Evolutionary conservation across 2,888 invertebrate genomes (phyloP).

Genomic region (Ichneumoninae sp.): DNA sequence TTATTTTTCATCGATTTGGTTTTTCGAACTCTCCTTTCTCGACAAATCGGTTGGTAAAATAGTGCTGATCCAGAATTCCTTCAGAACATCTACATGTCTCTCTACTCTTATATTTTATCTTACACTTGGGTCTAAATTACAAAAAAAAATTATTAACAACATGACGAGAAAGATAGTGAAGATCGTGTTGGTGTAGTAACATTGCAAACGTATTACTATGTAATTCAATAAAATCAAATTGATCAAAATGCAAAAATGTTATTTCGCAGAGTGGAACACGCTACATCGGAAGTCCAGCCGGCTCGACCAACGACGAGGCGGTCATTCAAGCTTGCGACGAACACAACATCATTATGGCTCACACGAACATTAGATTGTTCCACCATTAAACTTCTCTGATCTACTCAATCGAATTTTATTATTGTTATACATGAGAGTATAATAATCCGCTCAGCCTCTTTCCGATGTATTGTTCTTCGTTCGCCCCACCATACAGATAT

Average conservation of each 20-base stretch:
- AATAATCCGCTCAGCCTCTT: neutral
- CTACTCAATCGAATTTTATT: neutral
- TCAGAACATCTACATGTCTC: too few species aligned
- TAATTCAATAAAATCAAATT: constrained; percentile 1
- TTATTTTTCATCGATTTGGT: too few species aligned
- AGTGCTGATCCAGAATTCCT: too few species aligned
- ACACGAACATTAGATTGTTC: constrained; percentile 96
- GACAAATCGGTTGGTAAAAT: too few species aligned
- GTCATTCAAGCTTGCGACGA: constrained; percentile 97
- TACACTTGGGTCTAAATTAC: too few species aligned
- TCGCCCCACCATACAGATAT: constrained; percentile 11
- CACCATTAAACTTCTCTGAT: constrained; percentile 89
- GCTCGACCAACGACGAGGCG: constrained; percentile 96
- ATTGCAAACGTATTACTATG: neutral
- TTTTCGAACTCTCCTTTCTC: too few species aligned
- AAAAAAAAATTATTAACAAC: too few species aligned
- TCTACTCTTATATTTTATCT: too few species aligned
- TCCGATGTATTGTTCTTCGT: constrained; percentile 18
- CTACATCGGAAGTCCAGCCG: constrained; percentile 96
- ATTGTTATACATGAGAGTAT: neutral
- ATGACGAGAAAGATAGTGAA: neutral
- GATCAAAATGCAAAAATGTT: constrained; percentile 28
- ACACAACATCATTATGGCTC: constrained; percentile 93
- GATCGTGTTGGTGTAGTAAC: neutral
- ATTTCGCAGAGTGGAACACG: constrained; percentile 94